Base-by-base conservation (phyloP, 2,113 vertebrate species). In the Rhineura floridana region DNA sequence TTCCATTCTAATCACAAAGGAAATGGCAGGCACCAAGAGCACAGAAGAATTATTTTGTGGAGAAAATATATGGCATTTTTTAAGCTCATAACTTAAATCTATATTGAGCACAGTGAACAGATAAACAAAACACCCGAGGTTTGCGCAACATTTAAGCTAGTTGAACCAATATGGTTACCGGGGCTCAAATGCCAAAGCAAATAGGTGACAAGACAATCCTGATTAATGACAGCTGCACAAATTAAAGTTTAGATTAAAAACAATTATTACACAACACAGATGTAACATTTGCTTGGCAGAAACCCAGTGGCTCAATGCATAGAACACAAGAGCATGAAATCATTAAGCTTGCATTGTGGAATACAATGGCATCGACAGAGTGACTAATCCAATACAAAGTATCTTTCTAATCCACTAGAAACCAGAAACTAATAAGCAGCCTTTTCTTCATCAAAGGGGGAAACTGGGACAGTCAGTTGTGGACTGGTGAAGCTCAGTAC, bases 241-340 rank as follows among this genome's bases (percentile, higher is more conserved):
- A 89, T 63, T 39, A 87, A 85, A 81, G 23, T 59, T 90, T 93
- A 85, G 39, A 88, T 52, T 87, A 44, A 91, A 92, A 91, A 77
- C 48, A 42, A 87, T 84, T 73, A 33, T 36, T 69, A 89, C 89
- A 17, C 21, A 25, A 72, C 76, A 62, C 44, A 63, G 75, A 87
- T 10, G 88, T 90, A 50, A 79, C 59, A 90, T 87, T 81, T 89
- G 3, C 9, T 89, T 83, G 50, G 75, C 73, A 94, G 83, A 93
- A 88, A 87, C 3, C 39, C 48, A 82, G 33, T n/a, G 69, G 28
- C 9, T 89, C 73, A 86, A 48, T 87, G 3, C 0, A 69, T 39
- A 2, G 69, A 90, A 25, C 7, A 76, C 2, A 75, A 12, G 55
- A 75, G 0, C 39, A 59, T 59, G 76, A 19, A 25, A 65, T 63